Conservation (phyloP, 2,797 vertebrate species). For the Trichosurus vulpecula region DNA sequence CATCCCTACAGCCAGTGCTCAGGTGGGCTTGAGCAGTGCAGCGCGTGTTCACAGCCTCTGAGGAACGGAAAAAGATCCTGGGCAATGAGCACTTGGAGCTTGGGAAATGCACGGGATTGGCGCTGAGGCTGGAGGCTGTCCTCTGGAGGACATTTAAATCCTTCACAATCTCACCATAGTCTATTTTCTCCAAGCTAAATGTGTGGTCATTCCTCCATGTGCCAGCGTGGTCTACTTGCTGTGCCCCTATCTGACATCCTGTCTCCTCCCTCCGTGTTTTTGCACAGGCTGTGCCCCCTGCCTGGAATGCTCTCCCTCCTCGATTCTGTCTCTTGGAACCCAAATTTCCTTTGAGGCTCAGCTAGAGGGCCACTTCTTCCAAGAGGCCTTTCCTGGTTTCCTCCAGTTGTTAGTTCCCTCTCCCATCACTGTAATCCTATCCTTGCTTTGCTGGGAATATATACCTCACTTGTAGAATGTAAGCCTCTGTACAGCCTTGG, state of each 20-base stretch:
- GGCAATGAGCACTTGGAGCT: neutral
- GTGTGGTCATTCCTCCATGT: neutral
- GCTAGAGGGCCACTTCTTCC: neutral
- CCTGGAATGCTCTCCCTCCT: neutral
- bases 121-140: neutral
- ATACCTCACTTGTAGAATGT: neutral
- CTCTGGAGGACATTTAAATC: neutral
- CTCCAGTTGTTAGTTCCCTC: neutral
- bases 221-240: neutral
- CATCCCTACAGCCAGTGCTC: neutral
- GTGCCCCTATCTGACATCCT: neutral
- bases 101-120: neutral
- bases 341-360: neutral
- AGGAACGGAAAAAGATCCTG: no score
- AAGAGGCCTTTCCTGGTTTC: neutral
- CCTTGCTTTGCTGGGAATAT: neutral
- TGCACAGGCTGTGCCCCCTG: neutral
- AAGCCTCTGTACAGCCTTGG: neutral
- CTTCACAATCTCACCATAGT: neutral
- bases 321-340: neutral
- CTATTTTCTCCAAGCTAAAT: neutral
- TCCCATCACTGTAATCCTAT: neutral
- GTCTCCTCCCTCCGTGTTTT: neutral
- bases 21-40: no score
- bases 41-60: neutral